These are phyloP conservation scores for Penaeus chinensis DNA, from an alignment of 1,140 invertebrate genomes.

Conservation along the genomic window DNA sequence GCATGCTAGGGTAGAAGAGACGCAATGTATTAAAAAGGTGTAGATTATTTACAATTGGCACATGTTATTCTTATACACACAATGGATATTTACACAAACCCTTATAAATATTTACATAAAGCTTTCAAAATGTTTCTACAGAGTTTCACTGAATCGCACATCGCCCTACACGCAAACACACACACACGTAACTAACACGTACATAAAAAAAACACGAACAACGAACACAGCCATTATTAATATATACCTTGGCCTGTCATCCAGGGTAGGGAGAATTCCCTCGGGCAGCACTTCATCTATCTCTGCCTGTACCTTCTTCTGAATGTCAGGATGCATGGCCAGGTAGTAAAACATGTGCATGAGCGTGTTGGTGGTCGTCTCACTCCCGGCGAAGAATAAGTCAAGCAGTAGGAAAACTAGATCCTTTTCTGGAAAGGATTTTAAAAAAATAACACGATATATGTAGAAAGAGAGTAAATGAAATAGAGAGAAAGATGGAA, in stretches of 20 bases:
- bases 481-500: too few species aligned
- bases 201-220: too few species aligned
- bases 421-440: conserved; percentile 74
- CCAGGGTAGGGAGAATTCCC: conserved; percentile 79
- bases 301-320: conserved; percentile 86
- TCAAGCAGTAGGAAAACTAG: conserved; percentile 91
- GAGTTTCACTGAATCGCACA: too few species aligned
- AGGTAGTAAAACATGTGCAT: conserved; percentile 90
- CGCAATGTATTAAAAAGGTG: too few species aligned
- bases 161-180: too few species aligned
- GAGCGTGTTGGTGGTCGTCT: conserved; percentile 91
- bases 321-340: conserved; percentile 85
- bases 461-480: neutral
- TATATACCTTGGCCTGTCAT: conserved; percentile 74
- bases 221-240: too few species aligned
- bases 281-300: conserved; percentile 84
- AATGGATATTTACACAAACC: too few species aligned
- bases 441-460: neutral
- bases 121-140: too few species aligned
- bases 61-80: too few species aligned
- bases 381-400: conserved; percentile 91
- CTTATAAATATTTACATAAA: too few species aligned
- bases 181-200: too few species aligned
- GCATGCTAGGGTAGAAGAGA: conserved; percentile 70
- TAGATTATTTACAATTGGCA: too few species aligned